These are phyloP conservation scores for Heptranchias perlo DNA, from an alignment of 2,113 vertebrate genomes.

Conservation along the genomic window DNA sequence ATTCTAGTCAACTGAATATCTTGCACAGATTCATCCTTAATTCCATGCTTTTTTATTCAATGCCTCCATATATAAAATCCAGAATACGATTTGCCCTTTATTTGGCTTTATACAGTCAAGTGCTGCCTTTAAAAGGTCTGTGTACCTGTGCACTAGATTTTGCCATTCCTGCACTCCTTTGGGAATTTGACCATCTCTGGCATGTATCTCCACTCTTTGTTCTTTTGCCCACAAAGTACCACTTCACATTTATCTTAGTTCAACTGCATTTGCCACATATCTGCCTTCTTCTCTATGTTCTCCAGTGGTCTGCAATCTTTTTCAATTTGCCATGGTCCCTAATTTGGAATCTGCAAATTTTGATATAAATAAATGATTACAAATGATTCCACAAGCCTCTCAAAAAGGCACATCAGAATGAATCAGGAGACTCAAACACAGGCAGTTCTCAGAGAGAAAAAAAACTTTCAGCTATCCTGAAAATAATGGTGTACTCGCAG, in stretches of 20 bases:
- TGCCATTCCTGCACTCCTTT: neutral
- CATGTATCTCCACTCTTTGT: too few species aligned
- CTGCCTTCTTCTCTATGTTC: too few species aligned
- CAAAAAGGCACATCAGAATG: neutral
- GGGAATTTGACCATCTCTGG: neutral
- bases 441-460: neutral
- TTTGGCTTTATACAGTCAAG: neutral
- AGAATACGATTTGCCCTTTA: neutral
- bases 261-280: too few species aligned
- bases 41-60: neutral
- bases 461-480: neutral
- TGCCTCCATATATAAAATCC: neutral
- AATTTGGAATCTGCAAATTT: neutral
- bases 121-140: neutral
- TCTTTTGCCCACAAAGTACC: too few species aligned
- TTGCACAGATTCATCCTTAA: neutral
- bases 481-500: neutral
- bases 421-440: neutral
- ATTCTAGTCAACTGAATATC: neutral
- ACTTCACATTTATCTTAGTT: too few species aligned
- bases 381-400: neutral
- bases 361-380: neutral
- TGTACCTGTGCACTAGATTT: neutral
- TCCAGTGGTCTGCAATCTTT: neutral
- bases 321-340: neutral